Evolutionary conservation across 2,888 invertebrate species (phyloP).

Genomic region (Amaurobius ferox): DNA sequence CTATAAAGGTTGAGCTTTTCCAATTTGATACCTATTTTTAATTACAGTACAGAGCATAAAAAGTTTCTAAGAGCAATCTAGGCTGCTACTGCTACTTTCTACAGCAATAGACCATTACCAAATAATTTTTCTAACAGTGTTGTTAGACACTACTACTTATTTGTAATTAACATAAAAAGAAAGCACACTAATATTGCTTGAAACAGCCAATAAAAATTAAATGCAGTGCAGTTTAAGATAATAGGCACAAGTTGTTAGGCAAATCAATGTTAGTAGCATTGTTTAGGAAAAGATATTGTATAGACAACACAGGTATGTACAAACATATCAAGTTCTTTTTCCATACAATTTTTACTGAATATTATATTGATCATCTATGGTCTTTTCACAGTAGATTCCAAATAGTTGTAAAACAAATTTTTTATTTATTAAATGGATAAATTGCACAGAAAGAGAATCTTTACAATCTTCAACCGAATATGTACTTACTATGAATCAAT

Average conservation of each 20-base stretch:
- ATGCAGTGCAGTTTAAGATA: slow-evolving; percentile 53
- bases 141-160: slow-evolving; percentile 53
- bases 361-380: no score
- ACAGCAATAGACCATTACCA: slow-evolving; percentile 50
- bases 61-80: background rate
- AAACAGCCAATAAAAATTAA: slow-evolving; percentile 34
- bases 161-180: slow-evolving; percentile 13
- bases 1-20: no score
- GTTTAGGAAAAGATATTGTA: slow-evolving; percentile 27
- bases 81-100: background rate
- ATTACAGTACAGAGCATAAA: slow-evolving; percentile 5
- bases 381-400: no score
- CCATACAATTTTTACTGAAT: no score
- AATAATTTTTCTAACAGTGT: slow-evolving; percentile 57
- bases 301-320: no score
- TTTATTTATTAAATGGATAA: background rate
- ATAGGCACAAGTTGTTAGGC: slow-evolving; percentile 43
- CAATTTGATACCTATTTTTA: no score
- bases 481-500: no score
- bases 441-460: background rate
- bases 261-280: slow-evolving; percentile 68
- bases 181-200: background rate
- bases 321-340: background rate
- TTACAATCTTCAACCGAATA: no score
- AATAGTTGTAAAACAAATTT: slow-evolving; percentile 34